phyloP scores from a whole-genome alignment of 1,140 invertebrate genomes.

The Drosophila chauvacae region DNA sequence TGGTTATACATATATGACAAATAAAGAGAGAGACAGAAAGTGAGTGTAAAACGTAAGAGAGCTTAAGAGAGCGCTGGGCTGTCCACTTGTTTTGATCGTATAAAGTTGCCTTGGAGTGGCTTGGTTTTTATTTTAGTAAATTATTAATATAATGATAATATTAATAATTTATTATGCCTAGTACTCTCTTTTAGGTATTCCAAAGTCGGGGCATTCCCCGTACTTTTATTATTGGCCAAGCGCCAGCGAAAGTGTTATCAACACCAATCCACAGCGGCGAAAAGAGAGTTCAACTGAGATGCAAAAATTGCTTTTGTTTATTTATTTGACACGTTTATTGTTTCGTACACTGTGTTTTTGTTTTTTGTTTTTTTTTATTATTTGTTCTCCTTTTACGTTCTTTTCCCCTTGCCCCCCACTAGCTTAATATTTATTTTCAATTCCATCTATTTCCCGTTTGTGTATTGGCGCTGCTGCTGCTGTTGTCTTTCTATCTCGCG shows the following conservation, averaged over 20 bases:
- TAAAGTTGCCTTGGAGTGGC: not conserved
- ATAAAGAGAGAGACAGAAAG: not conserved
- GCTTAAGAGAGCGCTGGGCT: not conserved
- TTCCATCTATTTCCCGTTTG: slow-evolving; percentile 42
- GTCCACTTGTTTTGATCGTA: not conserved
- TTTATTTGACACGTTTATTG: slow-evolving; percentile 53
- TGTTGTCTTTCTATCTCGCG: slow-evolving; percentile 41
- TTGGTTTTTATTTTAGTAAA: no score
- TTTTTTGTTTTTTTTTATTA: slow-evolving; percentile 2
- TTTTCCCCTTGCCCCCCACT: not conserved
- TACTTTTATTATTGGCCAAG: slow-evolving; percentile 14
- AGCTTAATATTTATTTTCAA: slow-evolving; percentile 57
- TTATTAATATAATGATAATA: no score
- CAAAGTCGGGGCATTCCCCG: not conserved
- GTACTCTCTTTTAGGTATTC: not conserved
- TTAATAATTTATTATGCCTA: no score
- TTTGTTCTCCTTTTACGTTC: not conserved
- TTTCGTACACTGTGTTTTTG: slow-evolving; percentile 21
- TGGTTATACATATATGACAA: not conserved
- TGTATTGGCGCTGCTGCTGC: slow-evolving; percentile 8
- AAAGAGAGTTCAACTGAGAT: slow-evolving; percentile 9
- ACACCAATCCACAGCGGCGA: slow-evolving; percentile 29
- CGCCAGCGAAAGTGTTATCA: slow-evolving; percentile 57
- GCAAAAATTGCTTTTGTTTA: slow-evolving; percentile 54
- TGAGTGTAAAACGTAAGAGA: no score